phyloP scores from a whole-genome alignment of 1,140 invertebrate genomes.

The Leguminivora glycinivorella region DNA sequence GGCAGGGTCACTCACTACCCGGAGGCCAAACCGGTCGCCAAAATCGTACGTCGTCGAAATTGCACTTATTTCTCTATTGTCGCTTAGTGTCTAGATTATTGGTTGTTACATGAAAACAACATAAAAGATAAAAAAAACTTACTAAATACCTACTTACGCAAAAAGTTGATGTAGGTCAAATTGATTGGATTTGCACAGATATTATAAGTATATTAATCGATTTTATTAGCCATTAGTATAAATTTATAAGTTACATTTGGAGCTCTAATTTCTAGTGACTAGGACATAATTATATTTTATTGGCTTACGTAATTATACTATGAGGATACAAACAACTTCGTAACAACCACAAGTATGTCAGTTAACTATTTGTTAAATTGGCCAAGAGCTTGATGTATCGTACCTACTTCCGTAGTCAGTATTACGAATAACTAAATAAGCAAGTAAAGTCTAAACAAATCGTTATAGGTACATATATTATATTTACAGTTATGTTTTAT shows the following conservation, averaged over 20 bases:
- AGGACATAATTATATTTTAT: background rate
- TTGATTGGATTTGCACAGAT: background rate
- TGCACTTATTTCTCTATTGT: too few species aligned
- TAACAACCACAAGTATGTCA: background rate
- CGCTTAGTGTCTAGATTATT: too few species aligned
- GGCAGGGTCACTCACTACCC: too few species aligned
- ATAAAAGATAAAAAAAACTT: background rate
- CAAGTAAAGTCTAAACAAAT: too few species aligned
- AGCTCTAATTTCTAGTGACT: background rate
- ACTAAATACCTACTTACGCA: background rate
- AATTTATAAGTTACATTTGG: background rate
- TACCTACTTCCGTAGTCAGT: too few species aligned
- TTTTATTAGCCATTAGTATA: background rate
- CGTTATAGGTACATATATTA: too few species aligned
- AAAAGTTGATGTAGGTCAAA: background rate
- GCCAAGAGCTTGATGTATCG: too few species aligned
- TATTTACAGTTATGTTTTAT: too few species aligned
- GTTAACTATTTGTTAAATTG: background rate
- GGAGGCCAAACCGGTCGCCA: too few species aligned
- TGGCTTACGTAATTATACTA: background rate
- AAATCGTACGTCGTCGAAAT: too few species aligned
- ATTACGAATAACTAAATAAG: too few species aligned
- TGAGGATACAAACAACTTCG: background rate
- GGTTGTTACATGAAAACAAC: background rate
- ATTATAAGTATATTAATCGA: slow-evolving; percentile 10